phyloP scores from a whole-genome alignment of 1,140 invertebrate species.

The Microvelia longipes region DNA sequence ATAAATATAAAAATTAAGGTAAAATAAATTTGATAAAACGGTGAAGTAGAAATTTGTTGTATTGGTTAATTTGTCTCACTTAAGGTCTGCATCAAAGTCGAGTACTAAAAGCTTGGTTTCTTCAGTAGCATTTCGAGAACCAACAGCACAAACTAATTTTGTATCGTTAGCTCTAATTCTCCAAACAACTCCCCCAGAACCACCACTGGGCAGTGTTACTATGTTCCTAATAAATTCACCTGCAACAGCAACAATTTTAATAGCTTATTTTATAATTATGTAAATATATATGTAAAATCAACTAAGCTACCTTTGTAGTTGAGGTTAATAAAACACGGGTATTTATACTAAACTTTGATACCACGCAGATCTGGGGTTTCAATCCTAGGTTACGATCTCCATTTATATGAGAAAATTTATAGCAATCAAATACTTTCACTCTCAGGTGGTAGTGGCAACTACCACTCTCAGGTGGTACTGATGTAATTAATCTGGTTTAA shows the following conservation, averaged over 20 bases:
- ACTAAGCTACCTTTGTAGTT: no score
- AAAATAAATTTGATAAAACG: background rate
- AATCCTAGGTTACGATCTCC: no score
- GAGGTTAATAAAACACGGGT: no score
- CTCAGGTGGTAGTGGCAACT: no score
- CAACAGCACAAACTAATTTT: slow-evolving; percentile 94
- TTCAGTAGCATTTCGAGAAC: slow-evolving; percentile 94
- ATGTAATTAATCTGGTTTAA: no score
- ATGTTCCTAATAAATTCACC: slow-evolving; percentile 91
- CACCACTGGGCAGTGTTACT: slow-evolving; percentile 82
- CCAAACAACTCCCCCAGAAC: slow-evolving; percentile 97
- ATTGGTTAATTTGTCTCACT: slow-evolving; percentile 7
- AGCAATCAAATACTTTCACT: no score
- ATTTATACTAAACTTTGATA: no score
- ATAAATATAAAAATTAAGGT: background rate
- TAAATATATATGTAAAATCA: background rate
- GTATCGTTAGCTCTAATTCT: slow-evolving; percentile 88
- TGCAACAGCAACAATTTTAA: slow-evolving; percentile 24
- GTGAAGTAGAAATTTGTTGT: background rate
- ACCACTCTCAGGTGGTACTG: no score
- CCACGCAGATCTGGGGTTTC: no score
- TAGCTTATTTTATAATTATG: background rate
- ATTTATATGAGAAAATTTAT: no score
- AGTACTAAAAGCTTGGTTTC: slow-evolving; percentile 96
- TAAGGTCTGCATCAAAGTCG: slow-evolving; percentile 77